These are phyloP conservation scores for Limnephilus auricula DNA, from an alignment of 2,888 invertebrate genomes.

Conservation along the genomic window DNA sequence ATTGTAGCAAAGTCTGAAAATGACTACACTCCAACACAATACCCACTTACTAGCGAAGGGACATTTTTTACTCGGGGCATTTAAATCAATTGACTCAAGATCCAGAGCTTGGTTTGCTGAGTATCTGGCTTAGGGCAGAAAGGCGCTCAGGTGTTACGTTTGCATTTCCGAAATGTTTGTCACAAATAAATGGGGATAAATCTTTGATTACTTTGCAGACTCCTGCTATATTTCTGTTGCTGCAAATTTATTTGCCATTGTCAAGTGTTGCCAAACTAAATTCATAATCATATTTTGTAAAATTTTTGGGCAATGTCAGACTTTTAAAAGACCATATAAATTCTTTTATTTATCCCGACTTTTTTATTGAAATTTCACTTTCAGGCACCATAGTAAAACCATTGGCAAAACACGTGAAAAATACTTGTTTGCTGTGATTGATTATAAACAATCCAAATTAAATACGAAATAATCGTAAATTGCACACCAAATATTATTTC, in stretches of 20 bases:
- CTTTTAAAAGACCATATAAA: no score
- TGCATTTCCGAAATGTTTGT: conserved; percentile 60
- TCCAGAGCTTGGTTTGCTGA: background rate
- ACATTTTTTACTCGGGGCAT: background rate
- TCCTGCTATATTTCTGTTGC: conserved; percentile 33
- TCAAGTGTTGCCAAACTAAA: background rate
- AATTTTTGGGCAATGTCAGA: background rate
- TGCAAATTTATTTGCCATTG: background rate
- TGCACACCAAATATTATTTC: background rate
- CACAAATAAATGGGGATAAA: conserved; percentile 61
- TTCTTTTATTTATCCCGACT: no score
- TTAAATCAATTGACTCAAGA: background rate
- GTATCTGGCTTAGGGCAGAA: conserved; percentile 13
- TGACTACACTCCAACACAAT: background rate
- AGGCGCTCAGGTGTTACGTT: conserved; percentile 60
- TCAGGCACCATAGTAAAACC: no score
- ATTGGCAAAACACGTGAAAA: no score
- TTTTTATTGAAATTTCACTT: no score
- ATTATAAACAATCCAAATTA: no score
- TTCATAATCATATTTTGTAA: background rate
- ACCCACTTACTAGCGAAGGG: background rate
- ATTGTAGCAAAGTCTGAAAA: background rate
- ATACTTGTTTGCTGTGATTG: no score
- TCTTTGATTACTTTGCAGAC: conserved; percentile 20
- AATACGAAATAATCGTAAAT: background rate